Evolutionary conservation across 2,888 invertebrate genomes (phyloP).

Genomic region (Scaptomyza cyrtandrae): DNA sequence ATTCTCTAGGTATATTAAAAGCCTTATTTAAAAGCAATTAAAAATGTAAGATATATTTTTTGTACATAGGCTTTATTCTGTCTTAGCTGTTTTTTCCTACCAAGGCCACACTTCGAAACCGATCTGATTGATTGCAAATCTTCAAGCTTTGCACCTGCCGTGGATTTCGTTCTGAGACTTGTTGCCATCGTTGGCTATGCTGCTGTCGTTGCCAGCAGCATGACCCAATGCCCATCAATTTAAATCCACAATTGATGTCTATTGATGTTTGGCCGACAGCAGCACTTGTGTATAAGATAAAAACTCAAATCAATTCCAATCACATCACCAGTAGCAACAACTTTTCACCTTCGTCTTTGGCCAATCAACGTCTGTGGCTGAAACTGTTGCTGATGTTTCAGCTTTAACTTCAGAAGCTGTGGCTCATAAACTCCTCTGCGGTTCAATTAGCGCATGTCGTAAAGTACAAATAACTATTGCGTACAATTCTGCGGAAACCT

Average conservation of each 20-base stretch:
- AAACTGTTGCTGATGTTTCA: slow-evolving; percentile 13
- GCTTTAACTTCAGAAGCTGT: slow-evolving; percentile 23
- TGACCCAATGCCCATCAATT: slow-evolving; percentile 47
- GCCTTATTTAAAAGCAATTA: too few species aligned
- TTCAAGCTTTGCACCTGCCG: slow-evolving; percentile 29
- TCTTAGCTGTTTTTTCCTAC: background rate
- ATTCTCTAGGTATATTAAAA: too few species aligned
- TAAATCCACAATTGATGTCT: slow-evolving; percentile 43
- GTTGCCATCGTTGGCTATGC: slow-evolving; percentile 14
- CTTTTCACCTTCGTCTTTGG: slow-evolving; percentile 60
- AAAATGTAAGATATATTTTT: too few species aligned
- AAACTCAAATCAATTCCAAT: slow-evolving; percentile 48
- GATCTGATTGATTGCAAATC: slow-evolving; percentile 20
- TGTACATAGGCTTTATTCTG: background rate
- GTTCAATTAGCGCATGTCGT: slow-evolving; percentile 77
- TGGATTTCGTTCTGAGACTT: slow-evolving; percentile 6
- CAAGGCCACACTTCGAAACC: background rate
- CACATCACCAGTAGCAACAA: slow-evolving; percentile 50
- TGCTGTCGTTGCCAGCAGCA: slow-evolving; percentile 4
- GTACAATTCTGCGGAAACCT: slow-evolving; percentile 61
- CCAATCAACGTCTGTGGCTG: slow-evolving; percentile 51
- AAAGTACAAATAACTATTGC: slow-evolving; percentile 78
- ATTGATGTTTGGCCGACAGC: slow-evolving; percentile 54
- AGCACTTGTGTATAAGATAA: slow-evolving; percentile 8
- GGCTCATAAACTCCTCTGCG: slow-evolving; percentile 68